These are phyloP conservation scores for Bufotes viridis DNA, from an alignment of 2,797 vertebrate species.

Conservation along the genomic window DNA sequence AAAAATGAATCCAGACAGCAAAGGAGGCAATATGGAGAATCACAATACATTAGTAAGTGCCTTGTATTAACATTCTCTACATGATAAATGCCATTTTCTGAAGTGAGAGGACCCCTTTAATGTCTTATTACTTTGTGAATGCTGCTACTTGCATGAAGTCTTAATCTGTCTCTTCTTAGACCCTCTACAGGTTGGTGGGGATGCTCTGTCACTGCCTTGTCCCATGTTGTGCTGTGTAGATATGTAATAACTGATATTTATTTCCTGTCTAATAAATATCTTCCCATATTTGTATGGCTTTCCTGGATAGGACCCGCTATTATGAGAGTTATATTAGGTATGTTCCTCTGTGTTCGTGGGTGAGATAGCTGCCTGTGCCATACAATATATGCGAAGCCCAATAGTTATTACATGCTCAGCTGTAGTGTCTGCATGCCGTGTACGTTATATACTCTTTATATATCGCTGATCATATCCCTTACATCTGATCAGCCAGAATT, in stretches of 20 bases:
- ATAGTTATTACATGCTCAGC: slow-evolving; percentile 58
- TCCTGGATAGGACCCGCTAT: slow-evolving; percentile 96
- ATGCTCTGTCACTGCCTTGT: slow-evolving; percentile 24
- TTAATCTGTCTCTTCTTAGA: slow-evolving; percentile 23
- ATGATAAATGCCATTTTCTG: too few relatives aligned
- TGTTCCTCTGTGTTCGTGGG: slow-evolving; percentile 71
- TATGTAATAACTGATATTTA: slow-evolving; percentile 61
- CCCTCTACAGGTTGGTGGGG: slow-evolving; percentile 33
- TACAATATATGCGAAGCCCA: slow-evolving; percentile 53
- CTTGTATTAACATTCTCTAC: too few relatives aligned
- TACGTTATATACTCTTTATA: background rate
- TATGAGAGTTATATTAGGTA: slow-evolving; percentile 98
- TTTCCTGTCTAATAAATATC: slow-evolving; percentile 76
- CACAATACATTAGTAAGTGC: too few relatives aligned
- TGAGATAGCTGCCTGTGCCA: slow-evolving; percentile 42
- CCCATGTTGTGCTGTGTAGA: slow-evolving; percentile 27
- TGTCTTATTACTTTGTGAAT: background rate
- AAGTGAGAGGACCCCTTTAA: too few relatives aligned
- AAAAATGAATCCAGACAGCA: too few relatives aligned
- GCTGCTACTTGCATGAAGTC: slow-evolving; percentile 16
- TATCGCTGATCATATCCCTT: background rate
- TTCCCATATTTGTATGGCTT: slow-evolving; percentile 70
- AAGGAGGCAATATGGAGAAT: too few relatives aligned
- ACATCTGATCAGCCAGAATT: background rate
- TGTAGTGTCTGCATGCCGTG: slow-evolving; percentile 30